phyloP scores from a whole-genome alignment of 2,888 invertebrate species.

The Heliconius sara region DNA sequence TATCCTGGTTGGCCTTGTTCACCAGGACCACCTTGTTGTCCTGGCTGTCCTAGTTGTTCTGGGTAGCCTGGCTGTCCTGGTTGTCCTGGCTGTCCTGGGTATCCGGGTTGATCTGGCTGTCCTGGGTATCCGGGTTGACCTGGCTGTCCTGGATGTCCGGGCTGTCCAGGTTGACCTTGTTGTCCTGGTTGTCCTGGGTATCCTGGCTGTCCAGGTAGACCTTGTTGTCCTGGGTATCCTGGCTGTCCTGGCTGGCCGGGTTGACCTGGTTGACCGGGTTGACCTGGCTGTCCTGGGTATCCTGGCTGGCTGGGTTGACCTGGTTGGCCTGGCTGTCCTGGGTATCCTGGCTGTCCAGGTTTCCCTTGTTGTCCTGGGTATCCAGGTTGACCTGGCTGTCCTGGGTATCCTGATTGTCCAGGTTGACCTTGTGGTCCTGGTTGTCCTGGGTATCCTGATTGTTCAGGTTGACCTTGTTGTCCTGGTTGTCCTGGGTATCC shows the following conservation, averaged over 20 bases:
- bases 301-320: constrained; percentile 5
- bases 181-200: constrained; percentile 11
- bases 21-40: no score
- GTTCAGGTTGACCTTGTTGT: neutral
- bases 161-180: neutral
- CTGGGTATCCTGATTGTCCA: neutral
- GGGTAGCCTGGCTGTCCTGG: constrained; percentile 61
- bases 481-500: constrained; percentile 48
- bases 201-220: no score
- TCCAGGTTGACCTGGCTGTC: neutral
- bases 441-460: constrained; percentile 37
- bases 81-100: constrained; percentile 41
- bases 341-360: no score
- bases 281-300: neutral
- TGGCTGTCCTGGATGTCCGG: constrained; percentile 29
- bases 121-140: neutral
- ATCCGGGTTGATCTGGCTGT: constrained; percentile 48
- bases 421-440: constrained; percentile 44
- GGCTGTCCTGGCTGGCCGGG: constrained; percentile 53
- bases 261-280: constrained; percentile 26
- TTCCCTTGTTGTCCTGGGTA: constrained; percentile 39
- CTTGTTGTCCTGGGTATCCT: no score
- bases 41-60: constrained; percentile 60
- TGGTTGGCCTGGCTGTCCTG: constrained; percentile 8
- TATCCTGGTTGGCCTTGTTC: constrained; percentile 46